phyloP scores from a whole-genome alignment of 2,888 invertebrate species.

The Sturmia bella region DNA sequence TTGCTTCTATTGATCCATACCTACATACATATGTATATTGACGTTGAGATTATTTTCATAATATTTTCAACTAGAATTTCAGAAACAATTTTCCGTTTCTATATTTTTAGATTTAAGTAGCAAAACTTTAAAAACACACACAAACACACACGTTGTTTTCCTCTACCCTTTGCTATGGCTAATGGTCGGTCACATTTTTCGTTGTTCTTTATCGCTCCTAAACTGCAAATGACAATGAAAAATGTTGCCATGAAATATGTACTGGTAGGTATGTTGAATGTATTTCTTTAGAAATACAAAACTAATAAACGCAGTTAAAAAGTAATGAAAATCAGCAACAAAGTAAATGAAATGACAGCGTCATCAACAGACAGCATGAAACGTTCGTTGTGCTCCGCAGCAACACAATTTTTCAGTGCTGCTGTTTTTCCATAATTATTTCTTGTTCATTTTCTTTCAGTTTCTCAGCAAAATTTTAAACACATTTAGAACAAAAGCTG shows the following conservation, averaged over 20 bases:
- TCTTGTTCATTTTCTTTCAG: background rate
- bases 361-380: slow-evolving; percentile 21
- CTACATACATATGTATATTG: too few species aligned
- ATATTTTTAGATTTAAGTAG: too few species aligned
- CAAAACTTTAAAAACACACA: too few species aligned
- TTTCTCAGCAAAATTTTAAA: slow-evolving; percentile 2
- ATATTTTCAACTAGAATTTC: too few species aligned
- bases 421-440: background rate
- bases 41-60: too few species aligned
- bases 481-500: slow-evolving; percentile 25
- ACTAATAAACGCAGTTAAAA: slow-evolving; percentile 53
- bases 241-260: slow-evolving; percentile 25
- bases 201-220: slow-evolving; percentile 7
- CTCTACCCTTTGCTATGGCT: background rate
- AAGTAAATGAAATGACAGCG: slow-evolving; percentile 32
- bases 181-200: slow-evolving; percentile 8
- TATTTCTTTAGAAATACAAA: slow-evolving; percentile 3
- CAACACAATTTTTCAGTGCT: background rate
- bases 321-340: slow-evolving; percentile 37
- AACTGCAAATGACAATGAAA: slow-evolving; percentile 35
- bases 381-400: background rate
- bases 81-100: too few species aligned
- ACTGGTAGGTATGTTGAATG: background rate
- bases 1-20: too few species aligned
- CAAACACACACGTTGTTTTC: background rate